These are phyloP conservation scores for Podarcis raffonei DNA, from an alignment of 2,113 vertebrate genomes.

Conservation along the genomic window DNA sequence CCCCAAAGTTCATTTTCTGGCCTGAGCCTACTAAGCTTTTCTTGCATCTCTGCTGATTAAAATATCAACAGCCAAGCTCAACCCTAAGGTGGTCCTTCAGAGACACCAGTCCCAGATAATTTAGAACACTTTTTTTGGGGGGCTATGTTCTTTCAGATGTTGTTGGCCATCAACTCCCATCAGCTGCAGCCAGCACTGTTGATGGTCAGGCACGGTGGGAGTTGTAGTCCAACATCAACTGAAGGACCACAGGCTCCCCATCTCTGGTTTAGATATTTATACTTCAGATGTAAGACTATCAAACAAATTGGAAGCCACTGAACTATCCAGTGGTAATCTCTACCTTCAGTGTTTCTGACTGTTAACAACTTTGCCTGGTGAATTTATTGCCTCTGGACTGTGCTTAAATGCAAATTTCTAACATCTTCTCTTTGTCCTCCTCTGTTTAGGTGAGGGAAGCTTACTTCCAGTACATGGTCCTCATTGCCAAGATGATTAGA, in stretches of 20 bases:
- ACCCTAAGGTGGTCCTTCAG: not conserved
- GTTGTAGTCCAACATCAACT: too few species aligned
- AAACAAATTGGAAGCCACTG: too few species aligned
- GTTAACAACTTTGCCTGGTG: not conserved
- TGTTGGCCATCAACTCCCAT: too few species aligned
- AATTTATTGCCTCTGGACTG: not conserved
- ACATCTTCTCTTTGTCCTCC: not conserved
- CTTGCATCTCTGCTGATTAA: not conserved
- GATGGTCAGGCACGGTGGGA: too few species aligned
- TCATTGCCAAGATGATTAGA: constrained; percentile 87
- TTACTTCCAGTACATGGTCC: constrained; percentile 92
- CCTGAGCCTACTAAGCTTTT: not conserved
- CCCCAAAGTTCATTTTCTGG: not conserved
- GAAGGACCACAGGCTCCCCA: too few species aligned
- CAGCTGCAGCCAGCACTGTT: too few species aligned
- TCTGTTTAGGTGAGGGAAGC: constrained; percentile 86
- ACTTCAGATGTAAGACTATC: too few species aligned
- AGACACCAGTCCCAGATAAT: not conserved
- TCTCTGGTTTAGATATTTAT: too few species aligned
- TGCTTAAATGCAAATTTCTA: not conserved
- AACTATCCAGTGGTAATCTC: too few species aligned
- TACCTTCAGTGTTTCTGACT: not conserved
- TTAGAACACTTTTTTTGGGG: not conserved
- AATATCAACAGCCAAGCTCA: not conserved
- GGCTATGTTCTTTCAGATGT: too few species aligned